phyloP scores from a whole-genome alignment of 2,797 vertebrate genomes.

The Tauraco hartlaubi region DNA sequence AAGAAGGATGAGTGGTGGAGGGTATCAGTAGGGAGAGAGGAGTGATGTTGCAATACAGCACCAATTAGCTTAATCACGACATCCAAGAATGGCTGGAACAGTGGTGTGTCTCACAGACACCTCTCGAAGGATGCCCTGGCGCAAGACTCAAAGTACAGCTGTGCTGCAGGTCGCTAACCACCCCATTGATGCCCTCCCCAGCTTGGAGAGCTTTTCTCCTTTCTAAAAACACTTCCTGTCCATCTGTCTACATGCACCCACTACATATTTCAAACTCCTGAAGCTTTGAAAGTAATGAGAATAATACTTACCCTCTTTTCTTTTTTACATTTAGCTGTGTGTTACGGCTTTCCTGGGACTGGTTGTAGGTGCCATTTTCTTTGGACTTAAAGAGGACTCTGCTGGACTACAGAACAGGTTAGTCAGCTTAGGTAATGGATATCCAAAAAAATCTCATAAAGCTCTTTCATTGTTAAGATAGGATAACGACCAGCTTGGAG shows the following conservation, averaged over 20 bases:
- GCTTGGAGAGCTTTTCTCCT: neutral
- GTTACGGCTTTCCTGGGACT: constrained; percentile 87
- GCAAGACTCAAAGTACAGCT: too few relatives aligned
- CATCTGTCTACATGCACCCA: too few relatives aligned
- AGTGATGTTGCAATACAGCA: neutral
- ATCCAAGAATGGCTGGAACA: neutral
- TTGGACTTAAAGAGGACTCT: constrained; percentile 81
- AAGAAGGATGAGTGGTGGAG: neutral
- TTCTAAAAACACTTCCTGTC: neutral
- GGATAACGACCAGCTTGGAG: neutral
- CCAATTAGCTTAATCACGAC: neutral
- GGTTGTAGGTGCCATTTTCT: constrained; percentile 92
- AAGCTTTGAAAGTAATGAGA: neutral
- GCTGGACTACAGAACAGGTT: constrained; percentile 94
- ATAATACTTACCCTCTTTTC: neutral
- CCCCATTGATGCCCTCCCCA: neutral
- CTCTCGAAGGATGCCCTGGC: rapidly evolving
- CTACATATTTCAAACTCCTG: neutral
- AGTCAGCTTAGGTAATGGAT: constrained; percentile 20
- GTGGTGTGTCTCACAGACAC: neutral
- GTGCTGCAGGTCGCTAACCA: neutral
- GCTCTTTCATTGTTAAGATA: neutral
- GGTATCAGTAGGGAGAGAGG: neutral
- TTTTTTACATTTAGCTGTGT: constrained; percentile 38
- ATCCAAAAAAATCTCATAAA: neutral